These are phyloP conservation scores for Drosophila lacteicornis DNA, from an alignment of 1,140 invertebrate genomes.

Conservation along the genomic window DNA sequence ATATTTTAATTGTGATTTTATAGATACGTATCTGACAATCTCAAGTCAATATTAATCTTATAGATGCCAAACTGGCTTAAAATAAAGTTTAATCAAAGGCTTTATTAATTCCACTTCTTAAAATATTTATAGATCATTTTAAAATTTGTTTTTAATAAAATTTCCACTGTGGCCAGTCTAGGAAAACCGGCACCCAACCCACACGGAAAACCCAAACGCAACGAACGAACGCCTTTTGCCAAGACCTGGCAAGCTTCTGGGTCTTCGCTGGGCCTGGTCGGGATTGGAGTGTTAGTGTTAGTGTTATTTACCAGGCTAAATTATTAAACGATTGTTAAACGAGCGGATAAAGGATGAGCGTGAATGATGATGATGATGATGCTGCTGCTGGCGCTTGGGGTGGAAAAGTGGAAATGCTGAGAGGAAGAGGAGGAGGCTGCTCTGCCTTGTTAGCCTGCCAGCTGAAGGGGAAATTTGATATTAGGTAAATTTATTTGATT, in stretches of 20 bases:
- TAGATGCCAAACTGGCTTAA: not conserved
- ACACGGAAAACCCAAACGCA: conserved; percentile 21
- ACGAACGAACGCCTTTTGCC: conserved; percentile 22
- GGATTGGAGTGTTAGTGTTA: conserved; percentile 64
- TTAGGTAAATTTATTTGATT: conserved; percentile 84
- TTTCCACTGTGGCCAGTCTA: conserved; percentile 1
- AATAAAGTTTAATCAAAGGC: no score
- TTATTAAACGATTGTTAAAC: conserved; percentile 84
- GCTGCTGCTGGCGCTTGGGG: conserved; percentile 36
- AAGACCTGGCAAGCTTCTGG: conserved; percentile 25
- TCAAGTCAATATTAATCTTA: not conserved
- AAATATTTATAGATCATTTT: not conserved
- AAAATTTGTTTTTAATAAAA: not conserved
- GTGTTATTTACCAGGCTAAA: conserved; percentile 83
- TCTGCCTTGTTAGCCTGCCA: conserved; percentile 48
- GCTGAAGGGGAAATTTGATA: conserved; percentile 81
- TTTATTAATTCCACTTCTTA: not conserved
- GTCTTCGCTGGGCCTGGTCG: conserved; percentile 11
- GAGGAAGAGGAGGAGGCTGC: conserved; percentile 1
- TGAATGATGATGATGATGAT: conserved; percentile 75
- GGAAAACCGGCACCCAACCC: conserved; percentile 34
- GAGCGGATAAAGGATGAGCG: conserved; percentile 83
- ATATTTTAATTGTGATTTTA: no score
- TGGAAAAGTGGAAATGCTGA: conserved; percentile 21
- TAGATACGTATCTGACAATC: not conserved